These are phyloP conservation scores for Acipenser ruthenus DNA, from an alignment of 2,797 vertebrate species.

Conservation along the genomic window DNA sequence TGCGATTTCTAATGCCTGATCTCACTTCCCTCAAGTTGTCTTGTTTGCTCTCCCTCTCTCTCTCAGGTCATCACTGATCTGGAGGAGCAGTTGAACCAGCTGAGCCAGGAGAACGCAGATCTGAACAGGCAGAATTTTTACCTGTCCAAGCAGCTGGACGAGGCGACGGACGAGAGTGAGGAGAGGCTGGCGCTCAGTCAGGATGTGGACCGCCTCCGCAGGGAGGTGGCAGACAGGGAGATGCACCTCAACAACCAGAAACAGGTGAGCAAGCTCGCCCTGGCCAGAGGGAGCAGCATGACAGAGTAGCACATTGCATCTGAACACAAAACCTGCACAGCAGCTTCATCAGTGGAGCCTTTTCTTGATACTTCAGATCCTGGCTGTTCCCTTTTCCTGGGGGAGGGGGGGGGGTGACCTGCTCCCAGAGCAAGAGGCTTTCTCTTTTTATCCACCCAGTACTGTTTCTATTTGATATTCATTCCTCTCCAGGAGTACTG, in stretches of 20 bases:
- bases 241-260: slow-evolving; percentile 99
- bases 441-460: too few relatives aligned
- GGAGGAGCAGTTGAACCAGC: slow-evolving; percentile 93
- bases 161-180: slow-evolving; percentile 82
- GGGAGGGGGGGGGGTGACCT: too few relatives aligned
- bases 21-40: not conserved
- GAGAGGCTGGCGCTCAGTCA: slow-evolving; percentile 85
- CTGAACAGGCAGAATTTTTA: slow-evolving; percentile 99
- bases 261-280: slow-evolving; percentile 61
- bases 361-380: too few relatives aligned
- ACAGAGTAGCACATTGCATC: too few relatives aligned
- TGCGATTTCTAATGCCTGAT: not conserved
- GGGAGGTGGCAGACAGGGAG: slow-evolving; percentile 91
- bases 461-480: too few relatives aligned
- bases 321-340: too few relatives aligned
- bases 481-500: too few relatives aligned
- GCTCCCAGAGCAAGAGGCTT: too few relatives aligned
- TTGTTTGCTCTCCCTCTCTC: slow-evolving; percentile 7
- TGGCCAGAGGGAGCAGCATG: not conserved
- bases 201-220: slow-evolving; percentile 87
- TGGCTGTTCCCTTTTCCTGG: too few relatives aligned
- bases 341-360: too few relatives aligned
- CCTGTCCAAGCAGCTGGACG: slow-evolving; percentile 92
- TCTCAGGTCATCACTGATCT: slow-evolving; percentile 91
- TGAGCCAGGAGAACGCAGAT: slow-evolving; percentile 93